Conservation (phyloP, 2,797 vertebrate genomes). For the Halcyon badia region DNA sequence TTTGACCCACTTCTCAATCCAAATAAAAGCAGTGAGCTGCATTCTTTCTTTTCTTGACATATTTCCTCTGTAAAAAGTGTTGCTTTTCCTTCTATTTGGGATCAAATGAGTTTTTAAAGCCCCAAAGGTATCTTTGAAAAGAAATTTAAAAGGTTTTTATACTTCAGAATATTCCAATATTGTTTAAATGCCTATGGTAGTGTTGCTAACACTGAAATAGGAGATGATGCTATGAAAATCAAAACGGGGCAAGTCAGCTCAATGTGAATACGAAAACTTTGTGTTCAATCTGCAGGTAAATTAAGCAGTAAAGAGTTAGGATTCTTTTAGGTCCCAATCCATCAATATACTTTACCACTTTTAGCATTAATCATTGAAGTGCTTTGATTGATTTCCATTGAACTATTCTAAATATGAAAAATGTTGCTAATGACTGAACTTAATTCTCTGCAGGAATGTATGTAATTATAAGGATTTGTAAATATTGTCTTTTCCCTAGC, state of each 20-base stretch:
- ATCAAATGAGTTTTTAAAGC: constrained; percentile 2
- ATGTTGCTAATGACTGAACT: not conserved
- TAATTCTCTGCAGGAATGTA: not conserved
- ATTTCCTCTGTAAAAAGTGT: not conserved
- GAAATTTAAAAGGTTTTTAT: not conserved
- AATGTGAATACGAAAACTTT: not conserved
- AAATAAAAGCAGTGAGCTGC: constrained; percentile 18
- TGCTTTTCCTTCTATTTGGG: not conserved
- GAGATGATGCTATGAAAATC: not conserved
- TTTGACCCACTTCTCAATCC: constrained; percentile 27
- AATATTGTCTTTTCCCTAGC: not conserved
- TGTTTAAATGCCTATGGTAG: not conserved
- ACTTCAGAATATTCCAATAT: not conserved
- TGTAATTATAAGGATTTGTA: not conserved
- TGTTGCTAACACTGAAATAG: not conserved
- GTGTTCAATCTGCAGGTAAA: not conserved
- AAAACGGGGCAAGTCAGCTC: not conserved
- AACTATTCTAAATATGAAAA: not conserved
- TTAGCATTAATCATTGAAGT: not conserved
- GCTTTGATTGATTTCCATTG: not conserved
- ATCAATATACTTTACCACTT: not conserved
- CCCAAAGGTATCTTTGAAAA: constrained; percentile 7
- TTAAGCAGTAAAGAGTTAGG: not conserved
- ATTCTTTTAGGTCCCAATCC: not conserved
- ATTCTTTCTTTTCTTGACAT: not conserved